Percentiles rank a stretch among this genome's conserved stretches.
Evolutionary conservation across 1,140 invertebrate genomes (phyloP).

Genomic region (Dendroctonus valens): DNA sequence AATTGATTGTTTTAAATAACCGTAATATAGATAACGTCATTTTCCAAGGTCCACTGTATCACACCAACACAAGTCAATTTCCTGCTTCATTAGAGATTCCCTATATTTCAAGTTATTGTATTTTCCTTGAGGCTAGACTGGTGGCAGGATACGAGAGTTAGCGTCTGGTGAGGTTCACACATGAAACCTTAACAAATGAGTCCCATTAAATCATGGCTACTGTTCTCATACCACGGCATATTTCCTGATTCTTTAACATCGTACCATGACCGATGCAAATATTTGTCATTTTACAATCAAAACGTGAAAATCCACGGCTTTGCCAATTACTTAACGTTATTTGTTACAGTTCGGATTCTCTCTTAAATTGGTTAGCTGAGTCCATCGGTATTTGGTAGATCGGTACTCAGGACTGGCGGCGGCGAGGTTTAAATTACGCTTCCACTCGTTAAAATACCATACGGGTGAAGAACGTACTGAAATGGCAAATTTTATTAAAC

Average conservation of each 20-base stretch:
- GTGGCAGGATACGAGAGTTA: neutral
- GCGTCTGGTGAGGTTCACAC: constrained; percentile 5
- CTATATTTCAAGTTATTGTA: too few species aligned
- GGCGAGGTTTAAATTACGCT: constrained; percentile 14
- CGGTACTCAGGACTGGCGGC: constrained; percentile 10
- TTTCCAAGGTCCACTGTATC: too few species aligned
- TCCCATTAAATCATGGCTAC: constrained; percentile 5
- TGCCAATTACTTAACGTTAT: constrained; percentile 23
- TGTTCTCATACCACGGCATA: constrained; percentile 7
- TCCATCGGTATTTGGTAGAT: constrained; percentile 24
- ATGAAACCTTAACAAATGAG: constrained; percentile 4
- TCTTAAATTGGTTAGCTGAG: constrained; percentile 21
- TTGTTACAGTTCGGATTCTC: constrained; percentile 18
- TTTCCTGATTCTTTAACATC: constrained; percentile 2
- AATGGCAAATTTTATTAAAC: constrained; percentile 26
- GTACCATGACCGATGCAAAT: constrained; percentile 4
- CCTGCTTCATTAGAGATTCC: too few species aligned
- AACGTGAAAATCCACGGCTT: constrained; percentile 12
- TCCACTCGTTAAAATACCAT: constrained; percentile 29
- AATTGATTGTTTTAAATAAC: too few species aligned
- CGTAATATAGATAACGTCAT: too few species aligned
- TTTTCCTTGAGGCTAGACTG: neutral
- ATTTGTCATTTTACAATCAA: constrained; percentile 18
- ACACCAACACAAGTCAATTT: too few species aligned
- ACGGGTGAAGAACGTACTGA: constrained; percentile 18